These are phyloP conservation scores for Brachionus rotundiformis DNA, from an alignment of 1,140 invertebrate species.

Conservation along the genomic window DNA sequence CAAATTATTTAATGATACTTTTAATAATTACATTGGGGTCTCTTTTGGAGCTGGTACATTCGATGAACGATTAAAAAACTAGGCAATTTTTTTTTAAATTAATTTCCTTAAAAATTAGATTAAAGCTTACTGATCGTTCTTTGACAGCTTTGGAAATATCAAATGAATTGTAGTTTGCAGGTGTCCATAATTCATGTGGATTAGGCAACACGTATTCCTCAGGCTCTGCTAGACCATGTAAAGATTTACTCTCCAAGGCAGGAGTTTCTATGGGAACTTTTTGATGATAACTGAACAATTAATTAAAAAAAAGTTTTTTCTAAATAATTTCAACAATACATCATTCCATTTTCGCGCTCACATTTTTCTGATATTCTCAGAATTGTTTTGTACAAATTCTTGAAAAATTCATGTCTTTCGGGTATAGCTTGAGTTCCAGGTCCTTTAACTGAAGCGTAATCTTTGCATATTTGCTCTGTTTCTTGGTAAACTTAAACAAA, in stretches of 20 bases:
- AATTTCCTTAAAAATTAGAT: no score
- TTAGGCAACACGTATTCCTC: constrained; percentile 69
- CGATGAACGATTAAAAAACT: background rate
- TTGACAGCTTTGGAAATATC: constrained; percentile 61
- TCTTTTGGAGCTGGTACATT: constrained; percentile 22
- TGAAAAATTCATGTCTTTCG: constrained; percentile 72
- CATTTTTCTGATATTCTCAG: constrained; percentile 72
- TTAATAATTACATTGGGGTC: constrained; percentile 22
- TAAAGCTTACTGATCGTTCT: constrained; percentile 59
- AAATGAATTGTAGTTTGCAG: constrained; percentile 68
- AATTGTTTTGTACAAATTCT: constrained; percentile 69
- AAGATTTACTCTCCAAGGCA: constrained; percentile 70
- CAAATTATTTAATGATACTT: background rate
- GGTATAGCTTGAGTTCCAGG: constrained; percentile 69
- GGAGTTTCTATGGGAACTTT: constrained; percentile 70
- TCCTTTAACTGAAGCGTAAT: constrained; percentile 70
- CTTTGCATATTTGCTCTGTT: constrained; percentile 68
- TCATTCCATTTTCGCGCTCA: constrained; percentile 74
- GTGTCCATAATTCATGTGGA: constrained; percentile 68
- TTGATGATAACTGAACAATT: constrained; percentile 75
- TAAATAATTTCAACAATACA: constrained; percentile 63
- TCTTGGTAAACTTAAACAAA: constrained; percentile 65
- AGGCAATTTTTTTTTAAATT: no score
- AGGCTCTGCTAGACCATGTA: constrained; percentile 72
- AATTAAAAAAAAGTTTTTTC: constrained; percentile 14